A percentile compares a stretch with the other conserved stretches of the same genome.
These are phyloP conservation scores for Argya squamiceps DNA, from an alignment of 2,797 vertebrate genomes.

Conservation along the genomic window DNA sequence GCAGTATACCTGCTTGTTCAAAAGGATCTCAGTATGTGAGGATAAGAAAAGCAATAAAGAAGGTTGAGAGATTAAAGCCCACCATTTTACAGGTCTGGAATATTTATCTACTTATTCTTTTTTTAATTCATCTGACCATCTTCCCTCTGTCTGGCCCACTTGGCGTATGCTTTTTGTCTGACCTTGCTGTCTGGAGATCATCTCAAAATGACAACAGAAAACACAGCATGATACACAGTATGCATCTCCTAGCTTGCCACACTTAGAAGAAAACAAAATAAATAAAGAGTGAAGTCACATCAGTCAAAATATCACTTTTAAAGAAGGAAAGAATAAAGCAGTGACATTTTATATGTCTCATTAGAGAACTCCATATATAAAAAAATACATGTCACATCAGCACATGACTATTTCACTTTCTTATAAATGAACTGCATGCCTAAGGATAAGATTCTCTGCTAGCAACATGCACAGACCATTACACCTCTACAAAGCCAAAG, in stretches of 20 bases:
- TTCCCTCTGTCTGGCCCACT: slow-evolving; percentile 16
- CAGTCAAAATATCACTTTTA: not conserved
- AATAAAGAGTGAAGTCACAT: not conserved
- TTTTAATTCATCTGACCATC: slow-evolving; percentile 39
- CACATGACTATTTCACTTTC: not conserved
- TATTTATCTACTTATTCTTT: slow-evolving; percentile 15
- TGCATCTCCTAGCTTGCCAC: not conserved
- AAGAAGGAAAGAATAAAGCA: not conserved
- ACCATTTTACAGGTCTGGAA: not conserved
- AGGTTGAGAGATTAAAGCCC: not conserved
- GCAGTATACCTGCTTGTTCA: not conserved
- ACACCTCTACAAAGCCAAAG: not conserved
- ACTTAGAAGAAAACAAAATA: not conserved
- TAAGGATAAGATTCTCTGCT: not conserved
- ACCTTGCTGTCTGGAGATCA: slow-evolving; percentile 28
- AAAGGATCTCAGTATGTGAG: not conserved
- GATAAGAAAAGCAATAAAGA: slow-evolving; percentile 1
- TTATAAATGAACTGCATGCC: slow-evolving; percentile 6
- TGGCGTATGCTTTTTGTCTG: not conserved
- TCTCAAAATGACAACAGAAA: slow-evolving; percentile 36
- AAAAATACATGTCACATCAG: not conserved
- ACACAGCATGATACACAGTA: not conserved
- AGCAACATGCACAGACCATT: not conserved
- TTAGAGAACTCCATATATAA: not conserved
- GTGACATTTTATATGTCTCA: not conserved